Conservation (phyloP, 2,888 invertebrate genomes). For the Dione vanillae region DNA sequence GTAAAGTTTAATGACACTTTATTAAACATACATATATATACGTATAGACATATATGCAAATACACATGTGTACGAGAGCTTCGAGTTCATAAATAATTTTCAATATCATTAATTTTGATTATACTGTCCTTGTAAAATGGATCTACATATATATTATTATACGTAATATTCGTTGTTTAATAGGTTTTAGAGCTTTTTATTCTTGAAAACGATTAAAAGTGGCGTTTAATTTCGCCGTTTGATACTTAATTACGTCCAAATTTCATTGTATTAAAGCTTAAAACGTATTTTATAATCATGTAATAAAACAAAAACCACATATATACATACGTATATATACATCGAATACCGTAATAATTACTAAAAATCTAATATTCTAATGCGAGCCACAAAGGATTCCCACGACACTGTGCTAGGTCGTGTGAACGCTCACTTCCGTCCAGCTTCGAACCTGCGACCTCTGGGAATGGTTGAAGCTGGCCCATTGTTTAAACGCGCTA, state of each 20-base stretch:
- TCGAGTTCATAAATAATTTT: too few relatives aligned
- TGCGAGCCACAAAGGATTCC: slow-evolving; percentile 11
- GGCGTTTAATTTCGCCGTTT: too few relatives aligned
- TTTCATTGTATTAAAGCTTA: too few relatives aligned
- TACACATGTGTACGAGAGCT: not conserved
- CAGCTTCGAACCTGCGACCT: slow-evolving; percentile 18
- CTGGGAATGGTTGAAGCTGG: slow-evolving; percentile 5
- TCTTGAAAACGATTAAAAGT: too few relatives aligned
- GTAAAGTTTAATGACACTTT: slow-evolving; percentile 29
- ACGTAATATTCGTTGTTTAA: too few relatives aligned
- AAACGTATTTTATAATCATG: too few relatives aligned
- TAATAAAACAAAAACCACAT: not conserved
- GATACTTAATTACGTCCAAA: too few relatives aligned
- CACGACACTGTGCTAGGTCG: slow-evolving; percentile 23
- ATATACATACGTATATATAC: not conserved
- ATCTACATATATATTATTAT: too few relatives aligned
- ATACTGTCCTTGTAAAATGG: too few relatives aligned
- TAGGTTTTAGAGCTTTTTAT: too few relatives aligned
- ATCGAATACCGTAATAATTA: slow-evolving; percentile 6
- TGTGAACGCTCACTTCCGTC: slow-evolving; percentile 25
- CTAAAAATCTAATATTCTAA: slow-evolving; percentile 19
- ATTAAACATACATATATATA: not conserved
- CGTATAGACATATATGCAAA: too few relatives aligned
- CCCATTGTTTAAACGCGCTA: slow-evolving; percentile 18
- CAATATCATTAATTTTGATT: too few relatives aligned